Evolutionary conservation across 2,113 vertebrate genomes (phyloP).

Genomic region (Lampris incognitus): DNA sequence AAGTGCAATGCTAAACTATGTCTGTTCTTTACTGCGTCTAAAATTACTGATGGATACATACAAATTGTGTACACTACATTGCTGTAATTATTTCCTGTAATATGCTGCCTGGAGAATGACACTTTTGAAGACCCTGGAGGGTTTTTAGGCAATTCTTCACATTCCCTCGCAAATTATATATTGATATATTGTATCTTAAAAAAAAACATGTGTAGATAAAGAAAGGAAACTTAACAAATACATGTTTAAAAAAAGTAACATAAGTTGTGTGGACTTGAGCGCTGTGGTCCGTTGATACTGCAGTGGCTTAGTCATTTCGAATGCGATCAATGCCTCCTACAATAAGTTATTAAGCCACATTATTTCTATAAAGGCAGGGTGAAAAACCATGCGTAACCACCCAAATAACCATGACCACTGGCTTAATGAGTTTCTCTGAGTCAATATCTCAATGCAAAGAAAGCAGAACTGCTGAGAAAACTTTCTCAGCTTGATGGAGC

Average conservation of each 20-base stretch:
- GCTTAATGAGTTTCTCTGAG: conserved; percentile 55
- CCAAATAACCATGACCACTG: conserved; percentile 29
- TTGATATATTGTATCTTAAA: too few relatives aligned
- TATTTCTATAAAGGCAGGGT: conserved; percentile 64
- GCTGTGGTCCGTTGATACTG: conserved; percentile 42
- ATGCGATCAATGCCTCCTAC: conserved; percentile 60
- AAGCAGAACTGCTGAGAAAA: conserved; percentile 41
- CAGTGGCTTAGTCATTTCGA: conserved; percentile 19
- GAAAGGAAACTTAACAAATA: too few relatives aligned
- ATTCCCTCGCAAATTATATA: too few relatives aligned
- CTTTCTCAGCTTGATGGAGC: conserved; percentile 31
- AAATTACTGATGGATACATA: too few relatives aligned
- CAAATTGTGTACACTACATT: too few relatives aligned
- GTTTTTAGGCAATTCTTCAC: too few relatives aligned
- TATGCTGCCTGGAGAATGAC: too few relatives aligned
- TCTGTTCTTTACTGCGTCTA: too few relatives aligned
- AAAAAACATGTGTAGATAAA: too few relatives aligned
- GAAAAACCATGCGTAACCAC: conserved; percentile 42
- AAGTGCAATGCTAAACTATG: too few relatives aligned
- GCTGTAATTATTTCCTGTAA: too few relatives aligned
- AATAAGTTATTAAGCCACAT: conserved; percentile 67
- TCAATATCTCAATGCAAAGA: conserved; percentile 51
- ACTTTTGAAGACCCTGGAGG: too few relatives aligned
- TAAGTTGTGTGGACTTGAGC: conserved; percentile 44
- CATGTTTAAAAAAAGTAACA: not conserved